phyloP scores from a whole-genome alignment of 2,888 invertebrate species.

The Onchidella celtica region DNA sequence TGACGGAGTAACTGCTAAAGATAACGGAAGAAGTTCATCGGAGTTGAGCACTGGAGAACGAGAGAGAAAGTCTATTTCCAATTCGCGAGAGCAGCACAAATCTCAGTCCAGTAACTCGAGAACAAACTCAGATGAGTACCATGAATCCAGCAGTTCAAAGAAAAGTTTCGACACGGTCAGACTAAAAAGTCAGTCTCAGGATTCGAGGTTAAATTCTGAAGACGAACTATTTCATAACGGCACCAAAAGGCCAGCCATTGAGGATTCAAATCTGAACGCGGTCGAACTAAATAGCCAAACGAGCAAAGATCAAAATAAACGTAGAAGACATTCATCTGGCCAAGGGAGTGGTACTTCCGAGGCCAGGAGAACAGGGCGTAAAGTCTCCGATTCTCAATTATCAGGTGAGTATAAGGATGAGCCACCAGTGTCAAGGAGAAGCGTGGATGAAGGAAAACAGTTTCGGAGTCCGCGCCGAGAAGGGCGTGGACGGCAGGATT shows the following conservation, averaged over 20 bases:
- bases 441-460: too few species aligned
- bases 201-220: slow-evolving; percentile 2
- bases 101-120: slow-evolving; percentile 10
- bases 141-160: slow-evolving; percentile 27
- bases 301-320: too few species aligned
- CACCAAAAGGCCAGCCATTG: background rate
- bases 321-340: too few species aligned
- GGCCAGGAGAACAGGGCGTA: too few species aligned
- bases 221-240: background rate
- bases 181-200: background rate
- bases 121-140: slow-evolving; percentile 29
- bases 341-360: too few species aligned
- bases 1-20: background rate
- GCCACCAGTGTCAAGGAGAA: background rate
- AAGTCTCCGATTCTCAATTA: too few species aligned
- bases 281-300: background rate
- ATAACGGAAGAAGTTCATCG: background rate
- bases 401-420: too few species aligned
- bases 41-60: background rate
- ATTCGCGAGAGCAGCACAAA: background rate
- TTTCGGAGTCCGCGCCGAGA: too few species aligned
- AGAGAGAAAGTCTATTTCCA: background rate
- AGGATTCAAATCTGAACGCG: background rate
- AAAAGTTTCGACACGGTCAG: slow-evolving; percentile 35
- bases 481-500: too few species aligned